Conservation (phyloP, 2,888 invertebrate species). For the Microctonus hyperodae region DNA sequence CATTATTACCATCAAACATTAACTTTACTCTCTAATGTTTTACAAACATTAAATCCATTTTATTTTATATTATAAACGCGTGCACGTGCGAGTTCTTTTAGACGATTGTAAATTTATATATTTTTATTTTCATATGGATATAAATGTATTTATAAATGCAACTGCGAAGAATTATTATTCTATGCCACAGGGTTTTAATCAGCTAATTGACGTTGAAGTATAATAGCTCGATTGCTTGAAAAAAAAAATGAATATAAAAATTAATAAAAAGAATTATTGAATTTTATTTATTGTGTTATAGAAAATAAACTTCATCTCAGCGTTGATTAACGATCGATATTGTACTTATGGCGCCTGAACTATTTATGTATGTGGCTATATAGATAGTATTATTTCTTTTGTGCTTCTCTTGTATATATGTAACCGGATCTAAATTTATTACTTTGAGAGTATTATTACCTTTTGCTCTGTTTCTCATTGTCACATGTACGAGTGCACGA, state of each 20-base stretch:
- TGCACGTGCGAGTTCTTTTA: neutral
- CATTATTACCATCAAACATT: slow-evolving; percentile 12
- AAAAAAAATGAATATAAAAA: neutral
- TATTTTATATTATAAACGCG: neutral
- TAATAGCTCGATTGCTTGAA: neutral
- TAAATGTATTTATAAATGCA: neutral
- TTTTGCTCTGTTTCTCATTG: slow-evolving; percentile 14
- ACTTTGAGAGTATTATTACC: neutral
- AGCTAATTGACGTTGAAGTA: slow-evolving; percentile 26
- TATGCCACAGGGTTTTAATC: slow-evolving; percentile 11
- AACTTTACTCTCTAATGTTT: neutral
- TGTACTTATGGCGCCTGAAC: neutral
- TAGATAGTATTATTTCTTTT: slow-evolving; percentile 19
- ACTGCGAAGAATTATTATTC: slow-evolving; percentile 23
- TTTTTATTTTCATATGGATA: neutral
- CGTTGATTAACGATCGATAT: slow-evolving; percentile 28
- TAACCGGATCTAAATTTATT: slow-evolving; percentile 33
- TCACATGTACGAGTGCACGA: slow-evolving; percentile 16
- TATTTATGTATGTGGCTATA: neutral
- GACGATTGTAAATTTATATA: neutral
- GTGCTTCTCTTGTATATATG: slow-evolving; percentile 1
- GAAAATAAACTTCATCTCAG: slow-evolving; percentile 17
- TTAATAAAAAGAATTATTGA: neutral
- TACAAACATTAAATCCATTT: neutral
- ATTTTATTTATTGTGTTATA: neutral